Base-by-base conservation (phyloP, 2,113 vertebrate species). In the Lophius piscatorius region DNA sequence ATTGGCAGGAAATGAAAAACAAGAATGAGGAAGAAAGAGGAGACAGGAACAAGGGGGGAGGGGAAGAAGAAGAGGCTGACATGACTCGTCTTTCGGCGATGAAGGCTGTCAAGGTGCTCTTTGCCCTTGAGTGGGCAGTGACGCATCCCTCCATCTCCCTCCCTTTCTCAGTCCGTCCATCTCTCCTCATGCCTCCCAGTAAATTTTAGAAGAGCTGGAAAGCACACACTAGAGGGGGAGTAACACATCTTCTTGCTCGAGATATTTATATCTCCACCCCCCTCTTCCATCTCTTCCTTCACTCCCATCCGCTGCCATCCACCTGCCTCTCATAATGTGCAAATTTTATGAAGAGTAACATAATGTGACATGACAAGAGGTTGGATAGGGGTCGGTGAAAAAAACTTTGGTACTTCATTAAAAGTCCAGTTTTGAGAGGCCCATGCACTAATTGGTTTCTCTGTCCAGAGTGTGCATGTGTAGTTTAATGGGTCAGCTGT, bases 41-140 rank as follows among this genome's bases (percentile, higher is more conserved):
- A 41, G n/a, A 28, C 13, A 55, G 16, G 47, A 39, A 34, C 2
- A 16, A 36, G 45, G 22, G 14, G 8, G 40, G 18, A 34, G n/a
- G 20, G 11, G 17, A 3, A 26, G 35, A 63, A 17, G 5, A 48
- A 18, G 18, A 59, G 1, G 18, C 59, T 44, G 60, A 63, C 64
- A 74, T 29, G 34, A 64, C 46, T 49, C 9, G 42, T 68, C 40
- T 70, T 42, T 66, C 55, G 36, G 49, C 17, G 14, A 24, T 50
- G 55, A 64, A 71, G 31, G 55, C 40, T 74, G 76, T 78, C 68
- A 78, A 78, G 74, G 76, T 82, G 71, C 59, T 81, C 74, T 84
- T 74, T 80, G 84, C 79, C 79, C 76, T 78, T 61, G 76, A 84
- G 79, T 84, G 74, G 84, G 76, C 54, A 81, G 68, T 29, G 26